phyloP scores from a whole-genome alignment of 30 jellyfish, hydroid and myxozoan species.

The Hydractinia echinata region DNA sequence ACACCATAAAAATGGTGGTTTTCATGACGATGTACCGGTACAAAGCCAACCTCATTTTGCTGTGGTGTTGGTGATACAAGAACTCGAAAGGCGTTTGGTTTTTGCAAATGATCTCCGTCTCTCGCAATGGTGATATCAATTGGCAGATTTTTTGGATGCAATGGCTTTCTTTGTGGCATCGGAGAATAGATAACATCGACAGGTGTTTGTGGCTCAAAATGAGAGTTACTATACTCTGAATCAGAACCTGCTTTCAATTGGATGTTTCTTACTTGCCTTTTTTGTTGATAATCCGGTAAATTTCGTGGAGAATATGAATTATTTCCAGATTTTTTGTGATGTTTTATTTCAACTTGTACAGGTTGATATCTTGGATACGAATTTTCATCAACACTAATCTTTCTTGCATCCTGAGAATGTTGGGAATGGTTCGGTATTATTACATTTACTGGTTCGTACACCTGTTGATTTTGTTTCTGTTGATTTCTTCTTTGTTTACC shows the following conservation, averaged over 20 bases:
- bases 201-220: neutral
- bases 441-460: neutral
- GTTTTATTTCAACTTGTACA: no score
- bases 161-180: neutral
- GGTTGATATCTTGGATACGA: no score
- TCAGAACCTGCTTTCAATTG: neutral
- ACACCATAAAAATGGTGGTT: neutral
- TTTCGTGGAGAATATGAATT: neutral
- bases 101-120: neutral
- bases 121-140: neutral
- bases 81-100: conserved; percentile 3
- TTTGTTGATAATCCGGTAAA: neutral
- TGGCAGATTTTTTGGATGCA: neutral
- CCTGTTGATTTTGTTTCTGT: neutral
- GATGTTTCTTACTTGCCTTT: neutral
- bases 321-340: no score
- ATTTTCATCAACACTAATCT: no score
- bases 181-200: neutral
- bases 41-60: neutral
- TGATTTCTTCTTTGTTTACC: neutral
- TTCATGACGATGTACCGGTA: conserved; percentile 7
- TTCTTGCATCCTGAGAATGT: no score
- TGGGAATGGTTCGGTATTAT: neutral
- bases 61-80: conserved; percentile 12
- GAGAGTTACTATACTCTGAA: neutral